Evolutionary conservation across 1,140 invertebrate genomes (phyloP).

Genomic region (Ceratitis capitata): DNA sequence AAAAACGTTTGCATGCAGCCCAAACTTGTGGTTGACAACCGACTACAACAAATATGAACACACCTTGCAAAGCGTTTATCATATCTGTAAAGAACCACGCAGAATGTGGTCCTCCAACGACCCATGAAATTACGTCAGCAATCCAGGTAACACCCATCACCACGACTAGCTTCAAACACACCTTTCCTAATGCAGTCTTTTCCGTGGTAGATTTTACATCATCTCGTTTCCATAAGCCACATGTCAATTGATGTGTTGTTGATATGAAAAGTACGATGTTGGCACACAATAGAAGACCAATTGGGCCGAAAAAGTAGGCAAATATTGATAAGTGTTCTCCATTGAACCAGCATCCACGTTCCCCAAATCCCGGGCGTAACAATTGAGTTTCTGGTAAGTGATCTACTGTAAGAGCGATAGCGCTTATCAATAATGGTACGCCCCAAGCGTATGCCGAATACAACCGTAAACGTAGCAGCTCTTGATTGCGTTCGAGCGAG

Average conservation of each 20-base stretch:
- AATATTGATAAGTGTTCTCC: conserved; percentile 79
- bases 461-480: conserved; percentile 76
- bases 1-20: conserved; percentile 74
- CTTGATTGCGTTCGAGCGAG: conserved; percentile 83
- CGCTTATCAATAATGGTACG: conserved; percentile 77
- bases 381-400: conserved; percentile 66
- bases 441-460: conserved; percentile 86
- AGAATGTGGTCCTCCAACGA: conserved; percentile 78
- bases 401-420: conserved; percentile 76
- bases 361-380: conserved; percentile 78
- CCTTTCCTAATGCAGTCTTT: conserved; percentile 78
- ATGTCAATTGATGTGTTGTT: conserved; percentile 84
- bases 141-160: conserved; percentile 89
- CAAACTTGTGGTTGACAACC: conserved; percentile 86
- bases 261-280: conserved; percentile 82
- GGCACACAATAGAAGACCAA: conserved; percentile 78
- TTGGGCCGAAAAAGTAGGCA: conserved; percentile 83
- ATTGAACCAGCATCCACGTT: conserved; percentile 82
- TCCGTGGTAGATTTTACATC: conserved; percentile 87
- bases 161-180: conserved; percentile 84
- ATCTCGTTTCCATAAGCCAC: conserved; percentile 86
- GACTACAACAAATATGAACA: conserved; percentile 90
- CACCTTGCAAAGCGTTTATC: conserved; percentile 84
- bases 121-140: conserved; percentile 79
- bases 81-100: conserved; percentile 84